Evolutionary conservation across 2,888 invertebrate genomes (phyloP).

Genomic region (Anoplius nigerrimus): DNA sequence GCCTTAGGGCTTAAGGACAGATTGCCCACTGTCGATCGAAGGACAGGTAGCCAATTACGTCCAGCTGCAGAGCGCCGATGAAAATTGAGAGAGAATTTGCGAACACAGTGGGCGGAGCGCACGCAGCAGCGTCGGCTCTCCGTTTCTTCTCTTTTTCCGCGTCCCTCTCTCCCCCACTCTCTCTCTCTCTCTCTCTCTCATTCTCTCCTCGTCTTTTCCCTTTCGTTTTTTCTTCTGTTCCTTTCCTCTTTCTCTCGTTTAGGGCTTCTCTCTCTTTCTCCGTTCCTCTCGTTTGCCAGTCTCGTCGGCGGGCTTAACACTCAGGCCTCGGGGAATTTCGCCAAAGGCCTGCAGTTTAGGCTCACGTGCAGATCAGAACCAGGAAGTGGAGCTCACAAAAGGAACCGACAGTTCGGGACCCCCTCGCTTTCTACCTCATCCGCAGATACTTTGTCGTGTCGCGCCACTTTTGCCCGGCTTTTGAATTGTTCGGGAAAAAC

Average conservation of each 20-base stretch:
- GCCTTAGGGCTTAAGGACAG: slow-evolving; percentile 25
- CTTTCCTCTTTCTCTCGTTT: neutral
- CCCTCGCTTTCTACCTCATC: too few species aligned
- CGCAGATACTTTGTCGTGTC: too few species aligned
- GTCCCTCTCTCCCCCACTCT: slow-evolving; percentile 12
- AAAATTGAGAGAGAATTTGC: slow-evolving; percentile 58
- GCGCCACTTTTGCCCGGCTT: too few species aligned
- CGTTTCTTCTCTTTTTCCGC: slow-evolving; percentile 8
- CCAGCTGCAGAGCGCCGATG: slow-evolving; percentile 52
- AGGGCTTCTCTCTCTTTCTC: neutral
- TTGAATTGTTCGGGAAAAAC: too few species aligned
- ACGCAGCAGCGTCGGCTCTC: too few species aligned
- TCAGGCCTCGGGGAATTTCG: slow-evolving; percentile 28
- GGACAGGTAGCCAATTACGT: slow-evolving; percentile 55
- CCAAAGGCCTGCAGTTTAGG: neutral
- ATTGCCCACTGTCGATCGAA: slow-evolving; percentile 35
- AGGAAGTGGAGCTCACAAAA: slow-evolving; percentile 4
- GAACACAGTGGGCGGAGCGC: slow-evolving; percentile 43
- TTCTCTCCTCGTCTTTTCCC: neutral
- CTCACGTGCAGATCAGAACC: slow-evolving; percentile 1
- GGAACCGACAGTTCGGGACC: neutral
- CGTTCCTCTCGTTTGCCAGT: neutral
- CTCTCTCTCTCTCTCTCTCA: slow-evolving; percentile 3
- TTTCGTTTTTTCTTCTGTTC: neutral
- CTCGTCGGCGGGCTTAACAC: neutral